Percentiles rank a stretch among this genome's conserved stretches.
These are phyloP conservation scores for Astropecten irregularis DNA, from an alignment of 53 echinoderm and acorn worm species.

Conservation along the genomic window DNA sequence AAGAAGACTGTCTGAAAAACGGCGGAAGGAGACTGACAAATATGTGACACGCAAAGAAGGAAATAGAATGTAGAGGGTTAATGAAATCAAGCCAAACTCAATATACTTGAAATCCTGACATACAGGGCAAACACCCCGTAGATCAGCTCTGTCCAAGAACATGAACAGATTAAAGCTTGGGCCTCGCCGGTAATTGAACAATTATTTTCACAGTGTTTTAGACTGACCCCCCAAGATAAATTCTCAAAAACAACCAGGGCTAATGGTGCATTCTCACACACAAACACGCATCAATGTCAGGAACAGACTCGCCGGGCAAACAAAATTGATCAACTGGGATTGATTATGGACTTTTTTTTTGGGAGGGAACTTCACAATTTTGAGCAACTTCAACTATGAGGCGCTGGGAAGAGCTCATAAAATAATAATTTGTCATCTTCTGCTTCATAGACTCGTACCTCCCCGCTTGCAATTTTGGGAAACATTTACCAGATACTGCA, in stretches of 20 bases:
- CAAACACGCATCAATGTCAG: constrained; percentile 34
- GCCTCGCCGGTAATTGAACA: constrained; percentile 50
- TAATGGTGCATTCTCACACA: constrained; percentile 41
- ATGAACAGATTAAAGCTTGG: constrained; percentile 10
- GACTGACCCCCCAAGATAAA: constrained; percentile 39
- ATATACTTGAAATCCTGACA: constrained; percentile 54
- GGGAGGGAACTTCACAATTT: too few relatives aligned
- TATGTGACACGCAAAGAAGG: constrained; percentile 49
- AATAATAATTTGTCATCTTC: constrained; percentile 49
- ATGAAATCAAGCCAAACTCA: constrained; percentile 62
- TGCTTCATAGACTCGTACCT: not conserved
- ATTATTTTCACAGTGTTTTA: constrained; percentile 61
- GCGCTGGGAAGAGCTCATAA: constrained; percentile 14
- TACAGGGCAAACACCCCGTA: constrained; percentile 30
- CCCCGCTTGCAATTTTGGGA: not conserved
- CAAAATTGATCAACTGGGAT: constrained; percentile 47
- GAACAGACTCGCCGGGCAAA: constrained; percentile 42
- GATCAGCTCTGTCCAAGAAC: constrained; percentile 23
- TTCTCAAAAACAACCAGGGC: constrained; percentile 44
- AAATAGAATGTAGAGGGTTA: constrained; percentile 47
- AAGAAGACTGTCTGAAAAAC: constrained; percentile 56
- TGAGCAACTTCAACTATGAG: not conserved
- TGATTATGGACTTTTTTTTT: constrained; percentile 26
- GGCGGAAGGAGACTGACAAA: constrained; percentile 60
- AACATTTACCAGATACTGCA: constrained; percentile 6